These are phyloP conservation scores for Gymnoscelis rufifasciata DNA, from an alignment of 2,888 invertebrate species.

Conservation along the genomic window DNA sequence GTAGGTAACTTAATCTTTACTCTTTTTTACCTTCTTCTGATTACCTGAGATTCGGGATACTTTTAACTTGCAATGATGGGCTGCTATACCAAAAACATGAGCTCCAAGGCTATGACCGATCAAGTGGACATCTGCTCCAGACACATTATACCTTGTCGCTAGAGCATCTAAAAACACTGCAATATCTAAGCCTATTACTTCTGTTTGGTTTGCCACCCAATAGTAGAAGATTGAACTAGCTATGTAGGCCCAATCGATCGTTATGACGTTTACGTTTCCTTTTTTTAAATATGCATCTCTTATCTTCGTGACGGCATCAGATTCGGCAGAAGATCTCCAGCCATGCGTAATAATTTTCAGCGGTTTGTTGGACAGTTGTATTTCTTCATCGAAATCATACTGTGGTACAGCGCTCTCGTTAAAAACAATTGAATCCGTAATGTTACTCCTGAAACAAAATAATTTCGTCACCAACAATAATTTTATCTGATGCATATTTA, in stretches of 20 bases:
- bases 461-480: no score
- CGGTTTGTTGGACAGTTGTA: conserved; percentile 32
- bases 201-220: conserved; percentile 46
- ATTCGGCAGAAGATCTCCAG: conserved; percentile 65
- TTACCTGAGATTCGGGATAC: conserved; percentile 49
- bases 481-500: no score
- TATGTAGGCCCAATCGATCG: conserved; percentile 57
- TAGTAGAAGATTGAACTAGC: conserved; percentile 47
- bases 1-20: no score
- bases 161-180: conserved; percentile 42
- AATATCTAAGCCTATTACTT: conserved; percentile 37
- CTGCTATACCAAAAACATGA: conserved; percentile 56
- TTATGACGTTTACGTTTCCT: conserved; percentile 59
- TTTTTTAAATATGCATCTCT: conserved; percentile 59
- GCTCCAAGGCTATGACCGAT: conserved; percentile 59
- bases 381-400: conserved; percentile 12
- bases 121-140: conserved; percentile 44
- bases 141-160: conserved; percentile 34
- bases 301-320: conserved; percentile 47
- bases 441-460: conserved; percentile 34
- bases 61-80: conserved; percentile 30
- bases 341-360: conserved; percentile 74
- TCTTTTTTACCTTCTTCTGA: no score
- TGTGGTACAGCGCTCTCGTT: conserved; percentile 32
- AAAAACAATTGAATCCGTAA: conserved; percentile 37